These are phyloP conservation scores for Sphaerophoria rueppellii DNA, from an alignment of 2,888 invertebrate genomes.

Conservation along the genomic window DNA sequence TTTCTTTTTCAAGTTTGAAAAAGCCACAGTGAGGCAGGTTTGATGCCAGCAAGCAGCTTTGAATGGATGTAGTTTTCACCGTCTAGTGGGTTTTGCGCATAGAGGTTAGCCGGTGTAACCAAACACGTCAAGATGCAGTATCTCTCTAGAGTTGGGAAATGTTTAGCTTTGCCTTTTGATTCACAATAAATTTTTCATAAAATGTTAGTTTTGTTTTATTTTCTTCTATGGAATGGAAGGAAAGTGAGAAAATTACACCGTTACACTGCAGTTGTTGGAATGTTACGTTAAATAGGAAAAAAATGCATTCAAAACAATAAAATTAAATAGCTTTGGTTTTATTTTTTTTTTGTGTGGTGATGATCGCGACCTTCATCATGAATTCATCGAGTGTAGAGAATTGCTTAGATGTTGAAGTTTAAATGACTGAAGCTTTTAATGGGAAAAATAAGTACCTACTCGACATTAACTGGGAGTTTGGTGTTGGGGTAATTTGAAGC, in stretches of 20 bases:
- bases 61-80: conserved; percentile 50
- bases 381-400: conserved; percentile 20
- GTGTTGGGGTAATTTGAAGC: too few species aligned
- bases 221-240: conserved; percentile 50
- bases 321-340: conserved; percentile 1
- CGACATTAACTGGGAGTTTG: too few species aligned
- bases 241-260: conserved; percentile 63
- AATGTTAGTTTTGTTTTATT: conserved; percentile 7
- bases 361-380: conserved; percentile 43
- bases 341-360: conserved; percentile 1
- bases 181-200: conserved; percentile 17
- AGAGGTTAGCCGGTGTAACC: conserved; percentile 64
- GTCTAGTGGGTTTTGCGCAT: conserved; percentile 53
- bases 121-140: conserved; percentile 57
- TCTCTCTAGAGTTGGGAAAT: conserved; percentile 42
- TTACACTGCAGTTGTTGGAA: conserved; percentile 42
- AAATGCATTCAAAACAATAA: conserved; percentile 3
- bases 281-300: conserved; percentile 41
- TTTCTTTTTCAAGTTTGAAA: not conserved
- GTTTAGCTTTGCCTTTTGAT: conserved; percentile 48
- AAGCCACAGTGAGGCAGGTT: not conserved
- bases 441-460: too few species aligned
- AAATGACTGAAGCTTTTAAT: not conserved
- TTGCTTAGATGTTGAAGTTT: not conserved
- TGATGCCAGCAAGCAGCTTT: not conserved